phyloP scores from a whole-genome alignment of 2,113 vertebrate genomes.

The Nannospalax galili region DNA sequence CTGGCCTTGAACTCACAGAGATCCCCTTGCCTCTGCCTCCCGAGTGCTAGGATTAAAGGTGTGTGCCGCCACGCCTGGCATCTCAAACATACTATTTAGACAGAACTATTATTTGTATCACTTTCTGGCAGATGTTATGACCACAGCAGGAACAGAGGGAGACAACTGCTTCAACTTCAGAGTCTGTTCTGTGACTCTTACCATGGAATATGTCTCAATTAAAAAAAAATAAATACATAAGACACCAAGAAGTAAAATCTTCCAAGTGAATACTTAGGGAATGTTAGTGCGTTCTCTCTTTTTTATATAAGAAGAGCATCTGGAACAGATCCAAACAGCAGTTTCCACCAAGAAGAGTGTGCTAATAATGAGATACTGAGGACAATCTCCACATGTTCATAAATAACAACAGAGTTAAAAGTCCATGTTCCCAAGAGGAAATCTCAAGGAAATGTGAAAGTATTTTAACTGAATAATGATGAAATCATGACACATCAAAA shows the following conservation, averaged over 20 bases:
- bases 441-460: constrained; percentile 36
- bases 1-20: too few relatives aligned
- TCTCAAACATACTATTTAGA: too few relatives aligned
- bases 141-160: neutral
- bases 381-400: neutral
- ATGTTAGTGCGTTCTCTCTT: neutral
- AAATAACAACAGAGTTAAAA: constrained; percentile 39
- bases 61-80: too few relatives aligned
- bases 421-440: constrained; percentile 6
- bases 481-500: constrained; percentile 2
- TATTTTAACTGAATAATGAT: neutral
- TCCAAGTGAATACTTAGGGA: neutral
- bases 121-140: neutral
- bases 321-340: constrained; percentile 9
- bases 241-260: constrained; percentile 7
- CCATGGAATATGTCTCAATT: neutral
- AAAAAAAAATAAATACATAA: constrained; percentile 25
- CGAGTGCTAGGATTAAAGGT: too few relatives aligned
- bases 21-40: too few relatives aligned
- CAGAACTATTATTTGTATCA: neutral
- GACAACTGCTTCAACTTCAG: neutral
- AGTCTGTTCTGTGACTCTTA: neutral
- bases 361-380: neutral
- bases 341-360: neutral
- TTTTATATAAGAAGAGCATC: neutral